phyloP scores from a whole-genome alignment of 2,888 invertebrate genomes.

The Phragmatobia fuliginosa region DNA sequence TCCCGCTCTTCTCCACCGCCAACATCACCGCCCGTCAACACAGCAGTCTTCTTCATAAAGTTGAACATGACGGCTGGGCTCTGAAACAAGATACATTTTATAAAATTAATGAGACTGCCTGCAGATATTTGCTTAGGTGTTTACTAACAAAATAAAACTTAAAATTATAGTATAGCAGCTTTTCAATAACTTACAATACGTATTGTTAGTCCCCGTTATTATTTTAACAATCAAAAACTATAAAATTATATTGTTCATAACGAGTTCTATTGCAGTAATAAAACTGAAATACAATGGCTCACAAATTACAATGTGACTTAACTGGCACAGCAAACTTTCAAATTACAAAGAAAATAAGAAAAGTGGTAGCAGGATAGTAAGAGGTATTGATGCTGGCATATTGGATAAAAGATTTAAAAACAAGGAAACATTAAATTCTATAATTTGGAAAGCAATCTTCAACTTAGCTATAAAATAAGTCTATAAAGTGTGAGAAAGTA shows the following conservation, averaged over 20 bases:
- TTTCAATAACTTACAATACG: neutral
- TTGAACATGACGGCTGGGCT: slow-evolving; percentile 91
- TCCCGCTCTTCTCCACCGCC: slow-evolving; percentile 85
- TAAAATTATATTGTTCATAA: neutral
- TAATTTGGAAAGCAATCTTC: no score
- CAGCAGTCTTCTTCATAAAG: slow-evolving; percentile 95
- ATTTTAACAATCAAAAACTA: neutral
- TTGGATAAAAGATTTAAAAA: no score
- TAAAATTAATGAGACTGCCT: no score
- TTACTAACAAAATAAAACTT: neutral
- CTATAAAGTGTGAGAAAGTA: no score
- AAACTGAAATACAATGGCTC: slow-evolving; percentile 6
- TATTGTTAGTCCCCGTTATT: neutral
- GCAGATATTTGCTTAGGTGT: no score
- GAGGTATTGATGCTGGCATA: neutral
- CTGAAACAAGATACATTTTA: slow-evolving; percentile 61
- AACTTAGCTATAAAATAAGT: no score
- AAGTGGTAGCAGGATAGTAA: slow-evolving; percentile 1
- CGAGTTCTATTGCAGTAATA: slow-evolving; percentile 12
- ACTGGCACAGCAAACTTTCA: neutral
- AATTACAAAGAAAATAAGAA: slow-evolving; percentile 17
- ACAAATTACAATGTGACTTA: slow-evolving; percentile 14
- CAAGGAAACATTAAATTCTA: no score
- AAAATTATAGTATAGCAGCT: neutral
- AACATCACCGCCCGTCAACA: slow-evolving; percentile 84